phyloP scores from a whole-genome alignment of 1,140 invertebrate genomes.

The Diabrotica virgifera region DNA sequence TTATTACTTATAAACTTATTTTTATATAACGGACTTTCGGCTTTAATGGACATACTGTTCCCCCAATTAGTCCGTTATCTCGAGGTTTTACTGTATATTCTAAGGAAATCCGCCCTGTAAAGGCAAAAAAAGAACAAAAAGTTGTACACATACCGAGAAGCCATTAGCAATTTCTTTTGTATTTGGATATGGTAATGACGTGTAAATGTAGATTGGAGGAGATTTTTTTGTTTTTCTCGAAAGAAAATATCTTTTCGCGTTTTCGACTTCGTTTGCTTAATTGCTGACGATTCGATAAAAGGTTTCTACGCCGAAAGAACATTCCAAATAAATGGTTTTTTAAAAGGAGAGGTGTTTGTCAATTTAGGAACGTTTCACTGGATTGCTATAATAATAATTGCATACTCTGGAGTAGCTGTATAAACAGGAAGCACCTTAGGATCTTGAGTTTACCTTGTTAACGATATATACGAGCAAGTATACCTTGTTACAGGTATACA shows the following conservation, averaged over 20 bases:
- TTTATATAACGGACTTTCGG: too few species aligned
- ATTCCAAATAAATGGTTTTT: background rate
- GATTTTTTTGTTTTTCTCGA: background rate
- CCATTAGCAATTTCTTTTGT: constrained; percentile 2
- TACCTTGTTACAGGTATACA: too few species aligned
- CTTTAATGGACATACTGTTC: too few species aligned
- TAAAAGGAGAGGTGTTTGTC: background rate
- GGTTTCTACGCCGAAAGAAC: background rate
- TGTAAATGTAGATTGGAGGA: constrained; percentile 1
- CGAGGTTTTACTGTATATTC: too few species aligned
- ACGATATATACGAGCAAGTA: too few species aligned
- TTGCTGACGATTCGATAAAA: constrained; percentile 1
- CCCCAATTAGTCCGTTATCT: too few species aligned
- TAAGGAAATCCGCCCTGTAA: background rate
- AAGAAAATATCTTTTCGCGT: constrained; percentile 1
- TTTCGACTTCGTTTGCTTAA: background rate
- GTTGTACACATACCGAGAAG: background rate
- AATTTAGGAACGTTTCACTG: background rate
- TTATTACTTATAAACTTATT: too few species aligned
- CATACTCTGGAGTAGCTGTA: too few species aligned
- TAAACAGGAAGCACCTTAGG: too few species aligned
- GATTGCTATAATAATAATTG: too few species aligned
- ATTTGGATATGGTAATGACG: constrained; percentile 2
- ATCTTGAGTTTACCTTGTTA: too few species aligned
- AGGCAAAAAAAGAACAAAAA: background rate